Conservation (phyloP, 2,888 invertebrate species). For the Acrobasis suavella region DNA sequence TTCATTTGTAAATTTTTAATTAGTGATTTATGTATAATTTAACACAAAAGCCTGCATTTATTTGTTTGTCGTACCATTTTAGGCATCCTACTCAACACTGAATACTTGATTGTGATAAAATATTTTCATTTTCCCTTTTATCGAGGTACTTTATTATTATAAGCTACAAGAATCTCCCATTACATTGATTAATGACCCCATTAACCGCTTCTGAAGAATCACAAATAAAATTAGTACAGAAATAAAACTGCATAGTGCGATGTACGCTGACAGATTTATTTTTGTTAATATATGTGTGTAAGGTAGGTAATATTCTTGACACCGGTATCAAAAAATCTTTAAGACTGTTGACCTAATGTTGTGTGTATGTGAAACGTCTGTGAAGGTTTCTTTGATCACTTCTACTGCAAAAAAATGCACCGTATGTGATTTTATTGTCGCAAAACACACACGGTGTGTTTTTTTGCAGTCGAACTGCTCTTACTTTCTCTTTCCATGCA, state of each 20-base stretch:
- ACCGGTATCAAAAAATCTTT: too few species aligned
- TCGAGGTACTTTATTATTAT: slow-evolving; percentile 18
- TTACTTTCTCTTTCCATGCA: too few species aligned
- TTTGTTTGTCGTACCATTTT: too few species aligned
- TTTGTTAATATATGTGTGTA: too few species aligned
- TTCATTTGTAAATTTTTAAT: slow-evolving; percentile 2
- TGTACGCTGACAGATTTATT: not conserved
- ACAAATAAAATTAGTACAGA: not conserved
- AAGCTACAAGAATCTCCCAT: slow-evolving; percentile 24
- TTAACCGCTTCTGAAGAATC: slow-evolving; percentile 33
- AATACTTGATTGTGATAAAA: not conserved
- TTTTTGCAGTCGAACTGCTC: too few species aligned
- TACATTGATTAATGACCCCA: slow-evolving; percentile 43
- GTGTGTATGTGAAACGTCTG: too few species aligned
- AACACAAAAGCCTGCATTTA: not conserved
- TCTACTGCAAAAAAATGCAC: too few species aligned
- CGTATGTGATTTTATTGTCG: too few species aligned
- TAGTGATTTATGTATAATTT: not conserved
- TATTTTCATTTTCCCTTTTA: not conserved
- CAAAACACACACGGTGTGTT: too few species aligned
- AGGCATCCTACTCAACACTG: not conserved
- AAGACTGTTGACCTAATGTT: too few species aligned
- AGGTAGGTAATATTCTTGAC: too few species aligned
- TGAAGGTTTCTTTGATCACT: too few species aligned
- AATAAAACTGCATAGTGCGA: not conserved